phyloP scores from a whole-genome alignment of 2,888 invertebrate genomes.

The Cosmopolites sordidus region DNA sequence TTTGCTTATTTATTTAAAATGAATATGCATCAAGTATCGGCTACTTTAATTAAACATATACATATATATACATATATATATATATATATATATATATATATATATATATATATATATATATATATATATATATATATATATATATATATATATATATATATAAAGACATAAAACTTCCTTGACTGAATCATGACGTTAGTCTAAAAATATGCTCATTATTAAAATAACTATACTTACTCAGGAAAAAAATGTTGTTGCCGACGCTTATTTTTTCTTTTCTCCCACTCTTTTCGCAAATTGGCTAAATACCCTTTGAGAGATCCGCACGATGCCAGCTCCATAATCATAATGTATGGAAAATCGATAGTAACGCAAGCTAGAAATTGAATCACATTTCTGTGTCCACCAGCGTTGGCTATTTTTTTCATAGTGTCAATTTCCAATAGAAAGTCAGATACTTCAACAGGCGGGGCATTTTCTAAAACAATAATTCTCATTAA shows the following conservation, averaged over 20 bases:
- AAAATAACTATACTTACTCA: slow-evolving; percentile 32
- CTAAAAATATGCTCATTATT: too few species aligned
- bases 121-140: too few species aligned
- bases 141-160: too few species aligned
- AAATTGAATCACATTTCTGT: slow-evolving; percentile 70
- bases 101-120: too few species aligned
- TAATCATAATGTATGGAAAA: slow-evolving; percentile 66
- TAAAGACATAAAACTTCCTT: too few species aligned
- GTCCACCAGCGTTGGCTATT: slow-evolving; percentile 59
- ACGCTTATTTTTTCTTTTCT: slow-evolving; percentile 25
- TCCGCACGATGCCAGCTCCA: slow-evolving; percentile 77
- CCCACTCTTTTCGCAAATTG: slow-evolving; percentile 47
- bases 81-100: too few species aligned
- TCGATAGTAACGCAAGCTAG: slow-evolving; percentile 70
- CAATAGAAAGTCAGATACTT: slow-evolving; percentile 64
- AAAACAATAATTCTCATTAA: too few species aligned
- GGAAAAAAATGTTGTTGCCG: slow-evolving; percentile 32
- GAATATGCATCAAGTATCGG: too few species aligned
- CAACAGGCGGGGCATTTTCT: slow-evolving; percentile 56
- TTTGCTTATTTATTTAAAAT: too few species aligned
- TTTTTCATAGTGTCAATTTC: slow-evolving; percentile 77
- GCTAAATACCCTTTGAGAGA: slow-evolving; percentile 64
- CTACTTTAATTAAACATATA: too few species aligned
- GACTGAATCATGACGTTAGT: too few species aligned
- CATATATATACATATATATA: too few species aligned